These are phyloP conservation scores for Zaprionus tsacasi DNA, from an alignment of 1,140 invertebrate species.

Conservation along the genomic window DNA sequence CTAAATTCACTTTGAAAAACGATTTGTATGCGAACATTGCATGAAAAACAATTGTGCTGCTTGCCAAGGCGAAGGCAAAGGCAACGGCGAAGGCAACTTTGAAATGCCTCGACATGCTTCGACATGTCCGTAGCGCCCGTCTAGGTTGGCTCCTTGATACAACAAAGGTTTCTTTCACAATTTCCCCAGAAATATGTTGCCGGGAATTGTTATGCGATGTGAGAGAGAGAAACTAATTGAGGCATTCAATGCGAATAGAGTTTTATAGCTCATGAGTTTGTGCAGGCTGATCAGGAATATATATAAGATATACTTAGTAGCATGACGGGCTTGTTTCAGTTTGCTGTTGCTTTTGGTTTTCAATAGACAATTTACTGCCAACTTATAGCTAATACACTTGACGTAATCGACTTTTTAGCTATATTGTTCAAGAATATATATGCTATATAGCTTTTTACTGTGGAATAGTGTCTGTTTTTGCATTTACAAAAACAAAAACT, in stretches of 20 bases:
- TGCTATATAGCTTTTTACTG: no score
- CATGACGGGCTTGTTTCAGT: not conserved
- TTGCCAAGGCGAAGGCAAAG: not conserved
- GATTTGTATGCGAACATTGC: conserved; percentile 50
- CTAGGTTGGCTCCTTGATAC: not conserved
- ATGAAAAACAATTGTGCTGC: conserved; percentile 35
- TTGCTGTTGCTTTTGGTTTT: no score
- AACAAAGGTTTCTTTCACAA: not conserved
- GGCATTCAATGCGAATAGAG: not conserved
- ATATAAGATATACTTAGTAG: not conserved
- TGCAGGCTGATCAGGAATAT: not conserved
- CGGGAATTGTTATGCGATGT: not conserved
- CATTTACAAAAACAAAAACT: no score
- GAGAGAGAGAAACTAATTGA: not conserved
- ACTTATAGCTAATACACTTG: not conserved
- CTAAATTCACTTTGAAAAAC: conserved; percentile 76
- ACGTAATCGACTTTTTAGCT: not conserved
- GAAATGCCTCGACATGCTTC: conserved; percentile 5
- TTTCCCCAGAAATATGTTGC: not conserved
- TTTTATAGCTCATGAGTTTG: not conserved
- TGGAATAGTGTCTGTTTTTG: no score
- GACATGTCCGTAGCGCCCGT: not conserved
- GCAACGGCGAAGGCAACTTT: not conserved
- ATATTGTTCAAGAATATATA: no score
- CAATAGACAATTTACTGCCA: no score